These are phyloP conservation scores for Trichechus manatus DNA, from an alignment of 2,113 vertebrate genomes.

Conservation along the genomic window DNA sequence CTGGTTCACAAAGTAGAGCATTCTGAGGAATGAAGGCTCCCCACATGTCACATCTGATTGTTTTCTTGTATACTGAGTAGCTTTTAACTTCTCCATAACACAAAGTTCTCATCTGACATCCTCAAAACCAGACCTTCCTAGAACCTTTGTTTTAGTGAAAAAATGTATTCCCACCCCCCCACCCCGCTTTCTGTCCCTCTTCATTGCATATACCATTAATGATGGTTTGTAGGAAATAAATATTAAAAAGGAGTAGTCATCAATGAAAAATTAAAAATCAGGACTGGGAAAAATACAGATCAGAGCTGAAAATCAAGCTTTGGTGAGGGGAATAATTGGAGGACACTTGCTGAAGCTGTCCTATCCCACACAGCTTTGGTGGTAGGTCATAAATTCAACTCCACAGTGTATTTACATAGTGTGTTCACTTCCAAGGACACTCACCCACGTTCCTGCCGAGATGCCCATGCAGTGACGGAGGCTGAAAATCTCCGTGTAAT, in stretches of 20 bases:
- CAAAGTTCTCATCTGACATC: not conserved
- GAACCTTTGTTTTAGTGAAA: not conserved
- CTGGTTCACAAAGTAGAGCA: rapidly evolving
- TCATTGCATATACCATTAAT: not conserved
- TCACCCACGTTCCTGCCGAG: rapidly evolving
- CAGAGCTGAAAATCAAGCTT: not conserved
- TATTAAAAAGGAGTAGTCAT: not conserved
- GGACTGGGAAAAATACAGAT: not conserved
- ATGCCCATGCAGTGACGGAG: rapidly evolving
- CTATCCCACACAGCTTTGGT: rapidly evolving
- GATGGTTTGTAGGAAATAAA: not conserved
- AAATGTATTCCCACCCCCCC: not conserved
- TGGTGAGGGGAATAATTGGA: too few species aligned
- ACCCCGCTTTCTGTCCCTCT: not conserved
- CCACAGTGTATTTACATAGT: rapidly evolving
- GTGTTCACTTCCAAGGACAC: not conserved
- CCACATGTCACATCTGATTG: rapidly evolving
- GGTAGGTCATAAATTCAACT: rapidly evolving
- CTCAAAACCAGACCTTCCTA: not conserved
- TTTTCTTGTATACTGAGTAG: rapidly evolving
- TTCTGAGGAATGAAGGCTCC: not conserved
- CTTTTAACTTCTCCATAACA: not conserved
- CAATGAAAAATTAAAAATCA: not conserved
- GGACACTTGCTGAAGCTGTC: rapidly evolving
- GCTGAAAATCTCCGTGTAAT: rapidly evolving